Percentiles rank a stretch among this genome's conserved stretches.
Conservation (phyloP, 2,113 vertebrate genomes). For the Lycaon pictus region DNA sequence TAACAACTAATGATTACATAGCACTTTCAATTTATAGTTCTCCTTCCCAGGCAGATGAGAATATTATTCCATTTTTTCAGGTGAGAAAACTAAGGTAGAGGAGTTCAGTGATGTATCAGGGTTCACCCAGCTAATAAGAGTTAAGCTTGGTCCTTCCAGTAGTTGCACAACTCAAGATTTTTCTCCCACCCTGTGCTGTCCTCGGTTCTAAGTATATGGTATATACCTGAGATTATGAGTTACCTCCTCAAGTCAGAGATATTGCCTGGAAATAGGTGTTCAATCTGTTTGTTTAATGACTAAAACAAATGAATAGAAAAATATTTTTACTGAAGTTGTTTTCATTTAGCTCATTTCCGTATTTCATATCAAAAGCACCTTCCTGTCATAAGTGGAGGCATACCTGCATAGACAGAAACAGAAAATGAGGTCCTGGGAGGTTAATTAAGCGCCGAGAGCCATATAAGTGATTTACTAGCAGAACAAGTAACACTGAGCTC, state of each 20-base stretch:
- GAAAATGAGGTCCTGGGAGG: slow-evolving; percentile 63
- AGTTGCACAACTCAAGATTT: not conserved
- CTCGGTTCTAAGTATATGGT: not conserved
- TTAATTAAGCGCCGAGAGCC: slow-evolving; percentile 70
- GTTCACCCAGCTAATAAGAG: not conserved
- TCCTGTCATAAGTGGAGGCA: slow-evolving; percentile 26
- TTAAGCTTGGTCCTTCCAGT: not conserved
- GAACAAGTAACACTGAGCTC: not conserved
- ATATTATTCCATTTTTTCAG: slow-evolving; percentile 38
- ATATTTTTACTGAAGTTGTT: slow-evolving; percentile 36
- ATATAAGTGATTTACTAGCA: slow-evolving; percentile 27
- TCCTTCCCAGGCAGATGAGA: not conserved
- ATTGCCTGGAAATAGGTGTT: not conserved
- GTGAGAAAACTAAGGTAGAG: not conserved
- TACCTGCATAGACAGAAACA: slow-evolving; percentile 51
- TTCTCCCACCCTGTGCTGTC: not conserved
- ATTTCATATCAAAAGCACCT: slow-evolving; percentile 47
- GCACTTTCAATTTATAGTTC: not conserved
- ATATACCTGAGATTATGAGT: not conserved
- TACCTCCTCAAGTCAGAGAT: not conserved
- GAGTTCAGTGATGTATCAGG: not conserved
- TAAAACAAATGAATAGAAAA: not conserved
- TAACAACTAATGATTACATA: not conserved
- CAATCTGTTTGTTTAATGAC: not conserved
- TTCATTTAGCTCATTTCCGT: slow-evolving; percentile 59